Base-by-base conservation (phyloP, 2,797 vertebrate genomes). In the Octomys mimax region DNA sequence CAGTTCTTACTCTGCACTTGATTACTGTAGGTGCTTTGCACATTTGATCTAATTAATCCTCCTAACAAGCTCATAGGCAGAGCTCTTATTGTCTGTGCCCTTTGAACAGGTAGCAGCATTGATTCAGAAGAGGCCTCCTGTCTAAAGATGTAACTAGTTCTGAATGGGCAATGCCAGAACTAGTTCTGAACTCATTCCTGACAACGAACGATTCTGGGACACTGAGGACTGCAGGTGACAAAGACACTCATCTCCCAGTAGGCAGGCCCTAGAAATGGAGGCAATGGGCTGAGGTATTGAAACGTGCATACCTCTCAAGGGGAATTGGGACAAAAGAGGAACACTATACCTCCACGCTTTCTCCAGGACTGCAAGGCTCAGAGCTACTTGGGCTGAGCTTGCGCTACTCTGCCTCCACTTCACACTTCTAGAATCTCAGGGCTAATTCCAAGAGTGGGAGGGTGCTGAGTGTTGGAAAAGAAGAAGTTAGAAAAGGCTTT, bases 321-420 rank as follows among this genome's bases (percentile, higher is more conserved):
- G 70, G 39, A 95, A 54, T 66, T 42, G 62, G 57, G n/a, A 22
- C 12, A 54, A 52, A 24, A 28, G 73, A 73, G 22, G 64, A 9
- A 9, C 19, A 5, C 14, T 33, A 28, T 16, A 46, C 36, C 59
- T 54, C 11, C 26, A 0, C 13, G 19, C 61, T 75, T 46, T 57
- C 14, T 80, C 39, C 49, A 75, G n/a, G 18, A 64, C 1, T 49
- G 16, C 28, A 31, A 62, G n/a, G 6, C 18, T 84, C 87, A 61
- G 10, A 9, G 54, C 6, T 24, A 79, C 3, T 0, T n/a, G 39
- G 33, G 5, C 7, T 33, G 46, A 42, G 62, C 28, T 88, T 21
- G 22, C 22, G 9, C 16, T 8, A 6, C 0, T 1, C 46, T 12
- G 3, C 8, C 6, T 49, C 14, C 21, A 19, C 24, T 36, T 26